Evolutionary conservation across 1,140 invertebrate species (phyloP).

Genomic region (Drosophila simulans): DNA sequence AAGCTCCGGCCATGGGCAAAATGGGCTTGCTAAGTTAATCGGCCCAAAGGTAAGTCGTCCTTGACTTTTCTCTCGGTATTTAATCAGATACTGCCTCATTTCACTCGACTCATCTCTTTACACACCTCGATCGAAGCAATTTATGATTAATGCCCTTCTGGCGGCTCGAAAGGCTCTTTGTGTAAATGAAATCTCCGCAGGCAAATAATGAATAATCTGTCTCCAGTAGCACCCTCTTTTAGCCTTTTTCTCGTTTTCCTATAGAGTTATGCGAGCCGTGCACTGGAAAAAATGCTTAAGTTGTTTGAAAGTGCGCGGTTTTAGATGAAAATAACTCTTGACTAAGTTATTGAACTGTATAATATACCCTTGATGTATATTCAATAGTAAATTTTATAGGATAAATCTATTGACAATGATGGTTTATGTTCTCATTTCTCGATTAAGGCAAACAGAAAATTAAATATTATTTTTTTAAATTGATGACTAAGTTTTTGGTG

Average conservation of each 20-base stretch:
- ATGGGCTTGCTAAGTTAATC: neutral
- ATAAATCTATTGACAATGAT: neutral
- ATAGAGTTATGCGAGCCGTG: neutral
- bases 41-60: neutral
- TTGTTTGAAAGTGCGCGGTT: neutral
- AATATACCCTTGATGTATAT: too few relatives aligned
- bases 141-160: slow-evolving; percentile 45
- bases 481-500: too few relatives aligned
- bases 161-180: slow-evolving; percentile 40
- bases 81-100: slow-evolving; percentile 10
- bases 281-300: neutral
- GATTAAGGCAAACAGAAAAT: too few relatives aligned
- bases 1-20: too few relatives aligned
- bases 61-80: neutral
- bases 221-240: neutral
- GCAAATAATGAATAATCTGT: slow-evolving; percentile 58
- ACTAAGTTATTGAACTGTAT: too few relatives aligned
- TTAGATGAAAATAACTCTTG: too few relatives aligned
- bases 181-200: slow-evolving; percentile 49
- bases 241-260: neutral
- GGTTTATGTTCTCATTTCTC: too few relatives aligned
- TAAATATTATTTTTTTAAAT: too few relatives aligned
- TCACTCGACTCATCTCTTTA: slow-evolving; percentile 15
- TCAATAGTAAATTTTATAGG: too few relatives aligned
- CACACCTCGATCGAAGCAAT: slow-evolving; percentile 27